Evolutionary conservation across 64 coral and sea anemone genomes (phyloP).

Genomic region (Stichodactyla mertensii): DNA sequence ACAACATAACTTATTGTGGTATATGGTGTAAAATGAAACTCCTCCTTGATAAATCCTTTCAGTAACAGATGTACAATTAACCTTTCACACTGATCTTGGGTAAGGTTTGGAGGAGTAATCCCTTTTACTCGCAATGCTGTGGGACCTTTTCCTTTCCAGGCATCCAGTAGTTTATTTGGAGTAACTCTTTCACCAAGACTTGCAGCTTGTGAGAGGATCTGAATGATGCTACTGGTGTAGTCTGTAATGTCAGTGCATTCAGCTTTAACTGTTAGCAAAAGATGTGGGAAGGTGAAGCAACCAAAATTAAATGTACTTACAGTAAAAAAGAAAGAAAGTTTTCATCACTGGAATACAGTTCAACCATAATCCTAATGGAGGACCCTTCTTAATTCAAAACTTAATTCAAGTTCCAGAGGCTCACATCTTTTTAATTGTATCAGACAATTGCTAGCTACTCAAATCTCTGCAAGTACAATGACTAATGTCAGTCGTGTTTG

Average conservation of each 20-base stretch:
- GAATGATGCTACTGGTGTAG: slow-evolving; percentile 41
- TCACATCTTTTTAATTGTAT: too few species aligned
- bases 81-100: slow-evolving; percentile 69
- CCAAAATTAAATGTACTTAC: too few species aligned
- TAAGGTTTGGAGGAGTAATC: slow-evolving; percentile 45
- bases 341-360: too few species aligned
- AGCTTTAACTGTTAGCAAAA: neutral
- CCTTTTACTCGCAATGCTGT: slow-evolving; percentile 38
- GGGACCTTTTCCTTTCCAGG: slow-evolving; percentile 79
- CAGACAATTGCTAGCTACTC: too few species aligned
- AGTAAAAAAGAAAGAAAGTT: too few species aligned
- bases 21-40: slow-evolving; percentile 95
- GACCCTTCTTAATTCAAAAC: too few species aligned
- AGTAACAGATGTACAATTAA: slow-evolving; percentile 69
- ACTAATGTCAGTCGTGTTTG: too few species aligned
- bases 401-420: too few species aligned
- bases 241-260: slow-evolving; percentile 44
- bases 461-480: too few species aligned
- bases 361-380: too few species aligned
- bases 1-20: slow-evolving; percentile 87
- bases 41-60: slow-evolving; percentile 84
- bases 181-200: slow-evolving; percentile 75
- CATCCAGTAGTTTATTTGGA: slow-evolving; percentile 75
- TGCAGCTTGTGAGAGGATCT: slow-evolving; percentile 67
- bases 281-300: too few species aligned